Base-by-base conservation (phyloP, 1,140 invertebrate genomes). In the Holotrichia oblita region DNA sequence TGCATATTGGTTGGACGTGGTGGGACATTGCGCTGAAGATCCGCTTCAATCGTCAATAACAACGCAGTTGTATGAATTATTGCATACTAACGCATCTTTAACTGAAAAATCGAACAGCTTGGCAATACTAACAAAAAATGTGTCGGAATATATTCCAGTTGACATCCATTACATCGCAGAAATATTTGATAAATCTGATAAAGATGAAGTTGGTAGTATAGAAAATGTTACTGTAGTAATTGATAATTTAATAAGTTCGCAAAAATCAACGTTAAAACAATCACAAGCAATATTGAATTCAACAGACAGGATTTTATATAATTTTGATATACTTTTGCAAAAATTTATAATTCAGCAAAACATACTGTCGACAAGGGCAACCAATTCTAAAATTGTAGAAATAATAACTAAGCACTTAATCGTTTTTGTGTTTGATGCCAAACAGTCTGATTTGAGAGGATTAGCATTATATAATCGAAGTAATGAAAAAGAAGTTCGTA, bases 301-400 rank as follows among this genome's bases (percentile, higher is more conserved):
- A 6, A 77, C 76, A 2, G 61, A 77, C 64, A 77, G 55, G 55
- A 64, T 77, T 14, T 41, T 77, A 24, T 61, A 77, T 61, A 64
- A 69, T 69, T 77, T 77, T 17, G 76, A 77, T 24, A 22, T 41
- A 9, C 22, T 77, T n/a, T 40, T 74, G 12, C 40, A 74, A 42
- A 74, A 40, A 14, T 74, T 74, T 17, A 69, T 69, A 48, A 17
- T 24, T 22, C 64, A 69, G 24, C 64, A 69, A 20, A 69, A 34
- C 4, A 34, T 34, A 34, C 27, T 34, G 4, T 1, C 27, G 4
- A 34, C 27, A 34, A 34, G 12, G 24, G 14, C 64, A 40, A 72
- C 34, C 64, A 72, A 24, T 4, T 24, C 14, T 27, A 22, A 40
- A 14, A 74, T 69, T 27, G 22, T 12, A 14, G 40, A 64, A 41